Conservation (phyloP, 2,797 vertebrate genomes). For the Poecilia wingei region DNA sequence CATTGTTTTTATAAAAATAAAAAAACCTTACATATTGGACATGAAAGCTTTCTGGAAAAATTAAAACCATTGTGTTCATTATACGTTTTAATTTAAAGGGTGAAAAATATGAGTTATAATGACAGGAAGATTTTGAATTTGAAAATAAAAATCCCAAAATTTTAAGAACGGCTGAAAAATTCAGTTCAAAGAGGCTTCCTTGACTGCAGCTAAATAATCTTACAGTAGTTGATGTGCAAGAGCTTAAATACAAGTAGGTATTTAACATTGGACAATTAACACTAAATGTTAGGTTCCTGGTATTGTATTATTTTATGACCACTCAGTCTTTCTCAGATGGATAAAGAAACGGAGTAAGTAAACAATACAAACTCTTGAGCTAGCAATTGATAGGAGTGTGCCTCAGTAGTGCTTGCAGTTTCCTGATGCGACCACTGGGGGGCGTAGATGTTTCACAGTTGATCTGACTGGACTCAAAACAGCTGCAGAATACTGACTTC, state of each 20-base stretch:
- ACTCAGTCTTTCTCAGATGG: neutral
- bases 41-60: neutral
- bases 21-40: neutral
- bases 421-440: slow-evolving; percentile 49
- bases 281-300: neutral
- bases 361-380: neutral
- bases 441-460: slow-evolving; percentile 44
- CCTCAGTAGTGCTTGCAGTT: neutral
- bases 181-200: neutral
- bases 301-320: neutral
- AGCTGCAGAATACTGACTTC: slow-evolving; percentile 7
- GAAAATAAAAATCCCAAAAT: too few relatives aligned
- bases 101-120: too few relatives aligned
- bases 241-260: neutral
- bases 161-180: neutral
- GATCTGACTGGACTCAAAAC: neutral
- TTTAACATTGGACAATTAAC: neutral
- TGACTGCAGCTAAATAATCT: neutral
- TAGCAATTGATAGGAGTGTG: neutral
- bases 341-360: neutral
- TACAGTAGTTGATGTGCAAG: too few relatives aligned
- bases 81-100: too few relatives aligned
- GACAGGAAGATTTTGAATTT: too few relatives aligned
- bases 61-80: neutral
- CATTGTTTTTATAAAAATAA: neutral